phyloP scores from a whole-genome alignment of 1,140 invertebrate species.

The Rhyacophila brunnea region DNA sequence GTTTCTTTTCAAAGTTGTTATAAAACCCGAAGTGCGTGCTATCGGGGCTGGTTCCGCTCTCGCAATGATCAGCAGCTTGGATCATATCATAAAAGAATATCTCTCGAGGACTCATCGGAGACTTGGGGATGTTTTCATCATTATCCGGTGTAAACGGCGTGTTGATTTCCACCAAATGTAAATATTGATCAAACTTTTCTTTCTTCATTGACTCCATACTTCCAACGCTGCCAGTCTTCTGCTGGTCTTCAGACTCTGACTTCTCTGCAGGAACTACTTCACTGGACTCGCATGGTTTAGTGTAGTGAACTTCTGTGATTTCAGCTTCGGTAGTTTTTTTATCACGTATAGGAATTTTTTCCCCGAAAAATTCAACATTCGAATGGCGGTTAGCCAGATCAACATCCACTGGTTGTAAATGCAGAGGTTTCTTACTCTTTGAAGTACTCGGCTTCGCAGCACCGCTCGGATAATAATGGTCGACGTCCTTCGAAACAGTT shows the following conservation, averaged over 20 bases:
- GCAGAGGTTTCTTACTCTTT: conserved; percentile 22
- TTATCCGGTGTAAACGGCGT: conserved; percentile 23
- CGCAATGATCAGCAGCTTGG: conserved; percentile 30
- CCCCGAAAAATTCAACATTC: conserved; percentile 26
- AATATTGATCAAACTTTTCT: conserved; percentile 28
- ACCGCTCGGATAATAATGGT: background rate
- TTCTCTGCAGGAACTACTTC: background rate
- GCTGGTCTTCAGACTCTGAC: background rate
- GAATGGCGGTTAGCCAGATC: conserved; percentile 29
- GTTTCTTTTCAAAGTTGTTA: conserved; percentile 23
- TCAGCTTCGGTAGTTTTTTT: conserved; percentile 3
- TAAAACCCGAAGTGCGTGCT: conserved; percentile 23
- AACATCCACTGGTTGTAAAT: conserved; percentile 28
- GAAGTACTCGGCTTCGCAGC: background rate
- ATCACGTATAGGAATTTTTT: conserved; percentile 24
- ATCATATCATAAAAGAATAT: conserved; percentile 34
- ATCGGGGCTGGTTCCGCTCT: conserved; percentile 26
- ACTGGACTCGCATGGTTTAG: background rate
- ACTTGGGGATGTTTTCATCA: conserved; percentile 3
- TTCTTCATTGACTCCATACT: conserved; percentile 30
- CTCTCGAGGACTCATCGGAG: conserved; percentile 31
- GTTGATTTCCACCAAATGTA: conserved; percentile 32
- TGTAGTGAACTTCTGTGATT: conserved; percentile 1
- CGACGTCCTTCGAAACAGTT: background rate
- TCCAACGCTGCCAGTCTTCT: conserved; percentile 14